Percentiles rank a stretch among this genome's conserved stretches.
Evolutionary conservation across 2,113 vertebrate species (phyloP).

Genomic region (Microtus oregoni): DNA sequence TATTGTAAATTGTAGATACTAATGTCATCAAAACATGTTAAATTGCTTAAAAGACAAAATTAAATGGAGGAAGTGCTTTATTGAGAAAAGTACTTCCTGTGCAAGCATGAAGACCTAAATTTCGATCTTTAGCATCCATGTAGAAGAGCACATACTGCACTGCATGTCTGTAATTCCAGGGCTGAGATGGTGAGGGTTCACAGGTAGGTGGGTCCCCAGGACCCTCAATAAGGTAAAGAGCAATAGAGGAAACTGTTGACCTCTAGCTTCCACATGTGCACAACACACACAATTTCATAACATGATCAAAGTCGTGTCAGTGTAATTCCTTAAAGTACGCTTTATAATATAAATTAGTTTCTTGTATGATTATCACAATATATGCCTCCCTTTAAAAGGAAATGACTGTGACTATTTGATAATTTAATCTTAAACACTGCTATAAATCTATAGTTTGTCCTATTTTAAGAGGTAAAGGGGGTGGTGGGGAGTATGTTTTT

Average conservation of each 20-base stretch:
- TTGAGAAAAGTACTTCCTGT: not conserved
- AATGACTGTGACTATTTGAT: not conserved
- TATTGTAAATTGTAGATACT: not conserved
- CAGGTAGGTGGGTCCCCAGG: not conserved
- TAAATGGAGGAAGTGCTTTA: too few relatives aligned
- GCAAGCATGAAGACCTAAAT: not conserved
- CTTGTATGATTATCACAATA: not conserved
- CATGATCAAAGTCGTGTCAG: not conserved
- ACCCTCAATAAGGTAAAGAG: not conserved
- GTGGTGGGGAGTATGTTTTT: not conserved
- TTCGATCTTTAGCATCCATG: not conserved
- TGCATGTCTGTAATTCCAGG: not conserved
- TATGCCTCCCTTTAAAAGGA: not conserved
- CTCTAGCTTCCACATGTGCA: too few relatives aligned
- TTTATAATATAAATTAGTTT: not conserved
- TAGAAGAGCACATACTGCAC: not conserved
- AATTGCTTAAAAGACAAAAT: not conserved
- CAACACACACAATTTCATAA: not conserved
- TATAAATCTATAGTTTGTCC: not conserved
- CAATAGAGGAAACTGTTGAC: not conserved
- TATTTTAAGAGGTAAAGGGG: slow-evolving; percentile 1
- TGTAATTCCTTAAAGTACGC: slow-evolving; percentile 13
- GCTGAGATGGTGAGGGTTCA: not conserved
- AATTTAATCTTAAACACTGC: not conserved
- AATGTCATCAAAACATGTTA: not conserved